Conservation (phyloP, 2,888 invertebrate species). For the Hoplodrina blanda region DNA sequence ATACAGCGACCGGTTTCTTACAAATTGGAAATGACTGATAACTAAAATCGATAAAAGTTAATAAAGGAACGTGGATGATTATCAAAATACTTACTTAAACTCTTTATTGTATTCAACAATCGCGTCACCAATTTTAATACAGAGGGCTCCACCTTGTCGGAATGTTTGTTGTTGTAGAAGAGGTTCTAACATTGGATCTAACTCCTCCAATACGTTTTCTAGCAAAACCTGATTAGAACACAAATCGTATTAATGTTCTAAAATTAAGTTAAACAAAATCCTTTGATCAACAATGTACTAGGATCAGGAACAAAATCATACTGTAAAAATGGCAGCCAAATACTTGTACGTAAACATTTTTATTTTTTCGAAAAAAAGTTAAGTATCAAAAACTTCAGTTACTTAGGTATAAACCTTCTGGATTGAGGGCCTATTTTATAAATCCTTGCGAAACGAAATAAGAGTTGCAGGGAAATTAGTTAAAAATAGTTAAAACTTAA, state of each 20-base stretch:
- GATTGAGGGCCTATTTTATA: too few relatives aligned
- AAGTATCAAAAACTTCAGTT: too few relatives aligned
- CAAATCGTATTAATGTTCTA: neutral
- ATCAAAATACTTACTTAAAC: conserved; percentile 92
- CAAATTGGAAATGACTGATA: neutral
- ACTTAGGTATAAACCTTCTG: too few relatives aligned
- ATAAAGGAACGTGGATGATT: neutral
- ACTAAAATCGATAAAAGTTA: neutral
- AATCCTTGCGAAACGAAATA: too few relatives aligned
- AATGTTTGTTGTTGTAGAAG: conserved; percentile 97
- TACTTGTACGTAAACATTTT: too few relatives aligned
- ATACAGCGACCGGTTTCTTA: neutral
- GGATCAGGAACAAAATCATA: too few relatives aligned
- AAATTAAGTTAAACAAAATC: neutral
- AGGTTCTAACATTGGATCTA: conserved; percentile 97
- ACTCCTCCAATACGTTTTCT: conserved; percentile 97
- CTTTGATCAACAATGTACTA: too few relatives aligned
- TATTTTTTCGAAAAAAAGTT: too few relatives aligned
- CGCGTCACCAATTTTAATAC: conserved; percentile 97
- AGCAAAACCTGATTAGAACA: conserved; percentile 91
- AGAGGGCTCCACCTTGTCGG: conserved; percentile 96
- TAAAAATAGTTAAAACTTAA: too few relatives aligned
- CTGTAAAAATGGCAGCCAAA: too few relatives aligned
- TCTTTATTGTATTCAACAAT: conserved; percentile 96
- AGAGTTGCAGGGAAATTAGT: too few relatives aligned